Evolutionary conservation across 2,113 vertebrate species (phyloP).

Genomic region (Eurystomus gularis): DNA sequence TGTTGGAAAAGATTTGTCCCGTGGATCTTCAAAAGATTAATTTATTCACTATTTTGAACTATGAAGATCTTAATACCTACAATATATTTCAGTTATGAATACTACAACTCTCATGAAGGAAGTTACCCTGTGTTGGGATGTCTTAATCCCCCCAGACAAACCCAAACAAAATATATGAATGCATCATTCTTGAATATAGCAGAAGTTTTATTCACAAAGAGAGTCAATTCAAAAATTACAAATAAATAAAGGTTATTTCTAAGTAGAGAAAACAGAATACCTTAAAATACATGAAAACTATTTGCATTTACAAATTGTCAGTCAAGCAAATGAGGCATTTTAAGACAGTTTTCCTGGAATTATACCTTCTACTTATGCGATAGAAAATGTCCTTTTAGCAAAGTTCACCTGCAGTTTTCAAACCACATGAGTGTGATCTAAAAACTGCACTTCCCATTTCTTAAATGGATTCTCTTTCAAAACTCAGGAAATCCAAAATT

Average conservation of each 20-base stretch:
- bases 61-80: not conserved
- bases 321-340: not conserved
- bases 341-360: not conserved
- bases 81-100: not conserved
- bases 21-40: not conserved
- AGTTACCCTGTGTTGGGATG: not conserved
- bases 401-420: not conserved
- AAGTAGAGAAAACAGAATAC: not conserved
- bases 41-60: not conserved
- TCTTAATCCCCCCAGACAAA: not conserved
- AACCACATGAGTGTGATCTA: not conserved
- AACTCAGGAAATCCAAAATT: not conserved
- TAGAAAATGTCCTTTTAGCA: not conserved
- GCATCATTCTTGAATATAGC: not conserved
- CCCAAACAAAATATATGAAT: not conserved
- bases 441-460: not conserved
- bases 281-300: not conserved
- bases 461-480: not conserved
- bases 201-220: not conserved
- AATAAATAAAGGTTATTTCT: not conserved
- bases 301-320: not conserved
- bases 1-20: not conserved
- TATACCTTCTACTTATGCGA: not conserved
- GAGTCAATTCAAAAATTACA: not conserved
- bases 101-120: not conserved